These are phyloP conservation scores for Gadopsis bispinosus DNA, from an alignment of 2,797 vertebrate species.

Conservation along the genomic window DNA sequence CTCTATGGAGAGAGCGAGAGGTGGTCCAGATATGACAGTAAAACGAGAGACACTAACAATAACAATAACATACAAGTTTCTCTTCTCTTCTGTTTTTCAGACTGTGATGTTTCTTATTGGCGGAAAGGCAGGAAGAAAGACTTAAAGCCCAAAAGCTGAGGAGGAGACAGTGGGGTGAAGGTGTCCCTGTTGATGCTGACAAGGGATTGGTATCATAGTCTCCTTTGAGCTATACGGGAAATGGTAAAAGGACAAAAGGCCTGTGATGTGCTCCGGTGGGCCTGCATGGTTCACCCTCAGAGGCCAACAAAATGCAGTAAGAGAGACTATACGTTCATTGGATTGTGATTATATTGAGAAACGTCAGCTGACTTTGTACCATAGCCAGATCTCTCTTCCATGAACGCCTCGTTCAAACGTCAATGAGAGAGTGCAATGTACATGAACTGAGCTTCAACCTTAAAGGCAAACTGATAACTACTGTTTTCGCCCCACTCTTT, in stretches of 20 bases:
- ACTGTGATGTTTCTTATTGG: slow-evolving; percentile 71
- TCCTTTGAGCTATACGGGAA: slow-evolving; percentile 30
- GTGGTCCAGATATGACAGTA: not conserved
- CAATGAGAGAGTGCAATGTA: not conserved
- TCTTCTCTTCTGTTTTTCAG: slow-evolving; percentile 66
- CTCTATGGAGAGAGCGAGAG: not conserved
- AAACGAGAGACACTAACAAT: not conserved
- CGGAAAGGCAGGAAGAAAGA: slow-evolving; percentile 74
- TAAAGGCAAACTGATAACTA: slow-evolving; percentile 37
- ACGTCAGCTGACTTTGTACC: slow-evolving; percentile 30
- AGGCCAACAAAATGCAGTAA: slow-evolving; percentile 15
- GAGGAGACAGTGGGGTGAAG: slow-evolving; percentile 36
- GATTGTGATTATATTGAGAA: slow-evolving; percentile 17
- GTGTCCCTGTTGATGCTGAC: slow-evolving; percentile 27
- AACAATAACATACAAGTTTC: not conserved
- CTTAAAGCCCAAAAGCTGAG: slow-evolving; percentile 59
- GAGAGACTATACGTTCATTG: slow-evolving; percentile 2
- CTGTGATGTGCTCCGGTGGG: not conserved
- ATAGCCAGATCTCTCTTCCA: slow-evolving; percentile 18
- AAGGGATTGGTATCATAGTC: slow-evolving; percentile 38
- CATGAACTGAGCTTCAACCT: slow-evolving; percentile 28
- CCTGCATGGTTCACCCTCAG: slow-evolving; percentile 1
- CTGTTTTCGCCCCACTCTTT: slow-evolving; percentile 24
- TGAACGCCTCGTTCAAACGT: slow-evolving; percentile 8
- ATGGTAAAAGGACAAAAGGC: slow-evolving; percentile 39